These are phyloP conservation scores for Petrolisthes manimaculis DNA, from an alignment of 2,888 invertebrate genomes.

Conservation along the genomic window DNA sequence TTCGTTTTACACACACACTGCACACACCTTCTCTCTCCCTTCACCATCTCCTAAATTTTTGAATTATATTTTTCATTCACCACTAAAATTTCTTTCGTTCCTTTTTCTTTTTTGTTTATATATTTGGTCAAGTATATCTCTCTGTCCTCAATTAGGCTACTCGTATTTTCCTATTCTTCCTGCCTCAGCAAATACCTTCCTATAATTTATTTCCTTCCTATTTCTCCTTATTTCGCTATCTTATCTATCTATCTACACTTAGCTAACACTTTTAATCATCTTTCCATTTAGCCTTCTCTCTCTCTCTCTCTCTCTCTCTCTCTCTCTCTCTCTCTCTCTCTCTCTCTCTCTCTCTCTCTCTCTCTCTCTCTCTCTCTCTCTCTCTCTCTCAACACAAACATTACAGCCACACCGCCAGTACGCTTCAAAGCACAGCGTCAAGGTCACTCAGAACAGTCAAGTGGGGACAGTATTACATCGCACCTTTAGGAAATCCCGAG, in stretches of 20 bases:
- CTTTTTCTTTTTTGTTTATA: not conserved
- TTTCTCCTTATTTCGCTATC: not conserved
- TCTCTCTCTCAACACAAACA: too few relatives aligned
- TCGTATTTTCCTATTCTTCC: not conserved
- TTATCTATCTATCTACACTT: not conserved
- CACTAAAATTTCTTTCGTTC: not conserved
- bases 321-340: constrained; percentile 1
- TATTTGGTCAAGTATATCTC: not conserved
- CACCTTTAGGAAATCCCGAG: too few relatives aligned
- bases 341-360: constrained; percentile 1
- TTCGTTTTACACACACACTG: too few relatives aligned
- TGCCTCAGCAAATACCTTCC: not conserved
- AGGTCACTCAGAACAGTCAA: too few relatives aligned
- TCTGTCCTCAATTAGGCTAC: not conserved
- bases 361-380: not conserved
- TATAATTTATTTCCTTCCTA: not conserved
- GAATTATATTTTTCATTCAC: not conserved
- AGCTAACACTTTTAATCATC: not conserved
- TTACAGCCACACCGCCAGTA: too few relatives aligned
- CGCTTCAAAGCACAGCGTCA: too few relatives aligned
- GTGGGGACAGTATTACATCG: too few relatives aligned
- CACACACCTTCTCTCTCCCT: too few relatives aligned
- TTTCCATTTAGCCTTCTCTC: not conserved
- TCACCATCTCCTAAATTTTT: not conserved
- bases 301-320: constrained; percentile 1